These are phyloP conservation scores for Tragelaphus buxtoni DNA, from an alignment of 2,113 vertebrate genomes.

Conservation along the genomic window DNA sequence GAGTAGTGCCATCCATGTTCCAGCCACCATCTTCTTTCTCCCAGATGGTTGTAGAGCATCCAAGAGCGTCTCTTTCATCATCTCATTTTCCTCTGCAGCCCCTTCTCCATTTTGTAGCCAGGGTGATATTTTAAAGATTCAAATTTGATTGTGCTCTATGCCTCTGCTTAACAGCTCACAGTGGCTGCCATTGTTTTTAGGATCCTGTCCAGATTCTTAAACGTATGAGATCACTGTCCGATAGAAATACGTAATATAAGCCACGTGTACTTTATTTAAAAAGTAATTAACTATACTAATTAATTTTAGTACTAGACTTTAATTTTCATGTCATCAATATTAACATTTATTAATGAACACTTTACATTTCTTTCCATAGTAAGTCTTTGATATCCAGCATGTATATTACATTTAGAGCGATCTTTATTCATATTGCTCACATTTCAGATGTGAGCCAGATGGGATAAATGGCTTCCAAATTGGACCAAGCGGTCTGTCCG, in stretches of 20 bases:
- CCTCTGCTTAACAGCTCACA: neutral
- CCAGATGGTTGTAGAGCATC: neutral
- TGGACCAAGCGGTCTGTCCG: neutral
- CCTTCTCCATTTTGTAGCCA: neutral
- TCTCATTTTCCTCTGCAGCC: neutral
- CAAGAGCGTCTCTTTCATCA: neutral
- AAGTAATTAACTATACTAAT: neutral
- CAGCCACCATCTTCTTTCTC: neutral
- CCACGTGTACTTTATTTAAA: neutral
- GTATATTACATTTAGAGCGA: neutral
- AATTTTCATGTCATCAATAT: neutral
- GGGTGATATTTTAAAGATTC: neutral
- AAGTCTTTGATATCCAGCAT: neutral
- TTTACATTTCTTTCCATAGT: neutral
- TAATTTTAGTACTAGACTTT: constrained; percentile 11
- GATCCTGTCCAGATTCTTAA: neutral
- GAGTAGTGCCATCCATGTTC: neutral
- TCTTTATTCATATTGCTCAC: neutral
- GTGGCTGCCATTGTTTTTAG: neutral
- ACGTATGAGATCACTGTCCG: neutral
- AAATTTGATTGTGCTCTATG: neutral
- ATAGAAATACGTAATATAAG: neutral
- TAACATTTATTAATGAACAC: neutral
- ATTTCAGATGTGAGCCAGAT: neutral
- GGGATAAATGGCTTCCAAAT: neutral